Evolutionary conservation across 1,140 invertebrate genomes (phyloP).

Genomic region (Drosophila paulistorum): DNA sequence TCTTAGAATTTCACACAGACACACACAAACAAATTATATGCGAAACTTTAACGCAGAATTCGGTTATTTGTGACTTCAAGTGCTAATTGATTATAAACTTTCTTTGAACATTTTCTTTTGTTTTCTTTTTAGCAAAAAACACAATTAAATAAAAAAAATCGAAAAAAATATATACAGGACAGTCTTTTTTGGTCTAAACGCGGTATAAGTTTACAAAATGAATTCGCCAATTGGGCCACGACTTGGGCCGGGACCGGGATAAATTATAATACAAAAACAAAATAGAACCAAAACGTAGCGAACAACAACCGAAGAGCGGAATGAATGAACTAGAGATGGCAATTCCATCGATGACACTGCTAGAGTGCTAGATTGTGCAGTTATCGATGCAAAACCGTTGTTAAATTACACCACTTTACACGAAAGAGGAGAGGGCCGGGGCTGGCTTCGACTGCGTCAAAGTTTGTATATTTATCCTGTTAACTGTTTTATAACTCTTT

Average conservation of each 20-base stretch:
- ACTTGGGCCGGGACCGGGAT: not conserved
- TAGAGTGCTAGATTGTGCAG: too few species aligned
- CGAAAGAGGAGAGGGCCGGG: too few species aligned
- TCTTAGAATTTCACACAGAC: not conserved
- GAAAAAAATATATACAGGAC: too few species aligned
- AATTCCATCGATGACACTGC: too few species aligned
- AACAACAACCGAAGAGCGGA: not conserved
- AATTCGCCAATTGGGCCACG: not conserved
- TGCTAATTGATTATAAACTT: conserved; percentile 64
- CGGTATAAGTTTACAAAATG: conserved; percentile 27
- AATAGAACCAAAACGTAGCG: not conserved
- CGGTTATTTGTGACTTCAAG: conserved; percentile 18
- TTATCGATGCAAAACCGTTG: too few species aligned
- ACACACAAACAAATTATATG: not conserved
- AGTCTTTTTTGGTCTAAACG: too few species aligned
- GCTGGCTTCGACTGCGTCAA: too few species aligned
- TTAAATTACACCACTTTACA: too few species aligned
- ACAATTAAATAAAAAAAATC: not conserved
- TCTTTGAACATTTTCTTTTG: not conserved
- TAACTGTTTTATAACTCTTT: too few species aligned
- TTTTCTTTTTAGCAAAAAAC: not conserved
- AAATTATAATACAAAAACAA: conserved; percentile 11
- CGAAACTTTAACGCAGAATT: conserved; percentile 5
- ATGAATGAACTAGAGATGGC: not conserved
- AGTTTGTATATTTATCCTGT: too few species aligned